Percentiles rank a stretch among this genome's conserved stretches.
Conservation (phyloP, 1,140 invertebrate species). For the Cherax quadricarinatus region DNA sequence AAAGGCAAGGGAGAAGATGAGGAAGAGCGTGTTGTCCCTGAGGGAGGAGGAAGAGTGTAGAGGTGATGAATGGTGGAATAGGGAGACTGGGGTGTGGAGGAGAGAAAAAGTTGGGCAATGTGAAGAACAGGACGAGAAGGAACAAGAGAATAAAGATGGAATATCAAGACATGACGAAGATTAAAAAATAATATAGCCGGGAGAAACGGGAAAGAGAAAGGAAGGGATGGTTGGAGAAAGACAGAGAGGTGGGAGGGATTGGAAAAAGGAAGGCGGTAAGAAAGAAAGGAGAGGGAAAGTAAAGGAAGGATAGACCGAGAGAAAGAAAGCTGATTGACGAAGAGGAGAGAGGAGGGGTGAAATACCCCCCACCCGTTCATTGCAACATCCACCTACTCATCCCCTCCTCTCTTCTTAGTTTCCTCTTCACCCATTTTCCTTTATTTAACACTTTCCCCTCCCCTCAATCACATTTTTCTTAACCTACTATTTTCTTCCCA, state of each 20-base stretch:
- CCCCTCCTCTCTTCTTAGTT: no score
- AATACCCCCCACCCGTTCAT: no score
- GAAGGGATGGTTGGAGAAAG: background rate
- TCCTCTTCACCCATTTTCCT: no score
- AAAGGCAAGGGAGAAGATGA: background rate
- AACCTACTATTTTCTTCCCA: no score
- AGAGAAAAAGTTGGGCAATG: no score
- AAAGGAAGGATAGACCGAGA: background rate
- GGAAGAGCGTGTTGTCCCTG: background rate
- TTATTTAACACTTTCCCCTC: background rate
- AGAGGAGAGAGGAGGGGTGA: conserved; percentile 5
- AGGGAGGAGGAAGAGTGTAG: no score
- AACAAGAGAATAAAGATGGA: background rate
- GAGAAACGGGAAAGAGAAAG: background rate
- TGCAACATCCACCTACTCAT: no score
- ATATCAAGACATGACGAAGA: background rate
- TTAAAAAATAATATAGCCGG: no score
- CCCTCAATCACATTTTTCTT: background rate
- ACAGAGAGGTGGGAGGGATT: background rate
- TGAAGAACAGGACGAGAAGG: background rate
- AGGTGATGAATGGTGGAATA: no score
- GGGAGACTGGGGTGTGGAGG: no score
- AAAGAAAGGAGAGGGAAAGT: background rate
- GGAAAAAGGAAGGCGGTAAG: background rate
- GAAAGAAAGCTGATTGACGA: conserved; percentile 23